phyloP scores from a whole-genome alignment of 2,888 invertebrate genomes.

The Drosophila neutralis region DNA sequence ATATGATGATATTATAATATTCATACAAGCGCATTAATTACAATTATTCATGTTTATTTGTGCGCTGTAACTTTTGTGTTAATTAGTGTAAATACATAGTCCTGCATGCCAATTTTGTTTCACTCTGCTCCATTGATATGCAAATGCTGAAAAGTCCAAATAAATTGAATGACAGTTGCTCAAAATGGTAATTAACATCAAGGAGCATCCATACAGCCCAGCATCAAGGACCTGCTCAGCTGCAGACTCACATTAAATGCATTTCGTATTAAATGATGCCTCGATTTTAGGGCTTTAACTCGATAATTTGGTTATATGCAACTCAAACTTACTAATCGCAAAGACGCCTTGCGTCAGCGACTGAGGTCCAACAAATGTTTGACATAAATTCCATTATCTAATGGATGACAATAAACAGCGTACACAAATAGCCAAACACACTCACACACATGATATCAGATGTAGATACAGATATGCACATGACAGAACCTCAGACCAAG shows the following conservation, averaged over 20 bases:
- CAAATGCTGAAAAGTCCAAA: slow-evolving; percentile 37
- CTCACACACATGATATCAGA: slow-evolving; percentile 35
- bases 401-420: slow-evolving; percentile 75
- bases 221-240: neutral
- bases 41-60: slow-evolving; percentile 69
- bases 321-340: neutral
- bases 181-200: slow-evolving; percentile 23
- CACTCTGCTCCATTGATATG: slow-evolving; percentile 48
- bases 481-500: slow-evolving; percentile 56
- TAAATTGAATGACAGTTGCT: slow-evolving; percentile 50
- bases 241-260: neutral
- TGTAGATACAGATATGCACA: slow-evolving; percentile 61
- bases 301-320: slow-evolving; percentile 14
- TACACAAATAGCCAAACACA: slow-evolving; percentile 19
- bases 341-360: slow-evolving; percentile 15
- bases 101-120: slow-evolving; percentile 26
- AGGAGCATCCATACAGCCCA: neutral
- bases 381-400: slow-evolving; percentile 77
- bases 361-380: slow-evolving; percentile 51
- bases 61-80: slow-evolving; percentile 56
- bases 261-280: slow-evolving; percentile 20
- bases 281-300: slow-evolving; percentile 8
- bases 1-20: slow-evolving; percentile 32
- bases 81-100: slow-evolving; percentile 58
- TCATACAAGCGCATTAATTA: slow-evolving; percentile 58